A percentile compares a stretch with the other conserved stretches of the same genome.
Conservation (phyloP, 1,140 invertebrate species). For the Dendrolimus kikuchii region DNA sequence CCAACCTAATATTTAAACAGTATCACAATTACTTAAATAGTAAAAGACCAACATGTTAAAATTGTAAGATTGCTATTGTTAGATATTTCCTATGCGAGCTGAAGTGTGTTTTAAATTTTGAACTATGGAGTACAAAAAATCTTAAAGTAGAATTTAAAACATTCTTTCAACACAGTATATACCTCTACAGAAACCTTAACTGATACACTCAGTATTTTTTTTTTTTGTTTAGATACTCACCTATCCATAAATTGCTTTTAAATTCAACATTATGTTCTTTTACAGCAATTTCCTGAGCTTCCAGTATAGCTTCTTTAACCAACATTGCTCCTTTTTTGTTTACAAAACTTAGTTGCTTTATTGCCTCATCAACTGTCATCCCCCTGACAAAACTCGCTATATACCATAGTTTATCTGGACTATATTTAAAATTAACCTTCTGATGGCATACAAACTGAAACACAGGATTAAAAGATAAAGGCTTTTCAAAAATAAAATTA, state of each 20-base stretch:
- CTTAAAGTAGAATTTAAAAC: no score
- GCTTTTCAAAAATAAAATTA: no score
- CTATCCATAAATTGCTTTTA: constrained; percentile 96
- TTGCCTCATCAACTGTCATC: constrained; percentile 93
- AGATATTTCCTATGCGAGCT: no score
- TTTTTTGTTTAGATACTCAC: constrained; percentile 69
- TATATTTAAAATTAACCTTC: constrained; percentile 90
- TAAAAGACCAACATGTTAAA: no score
- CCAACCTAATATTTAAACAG: no score
- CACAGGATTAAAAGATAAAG: not conserved
- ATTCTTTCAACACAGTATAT: no score
- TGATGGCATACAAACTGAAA: constrained; percentile 90
- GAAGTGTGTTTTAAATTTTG: no score
- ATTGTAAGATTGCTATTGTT: no score
- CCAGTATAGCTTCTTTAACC: constrained; percentile 86
- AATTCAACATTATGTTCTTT: constrained; percentile 95
- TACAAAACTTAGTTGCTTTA: constrained; percentile 91
- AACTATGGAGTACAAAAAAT: no score
- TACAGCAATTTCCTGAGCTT: constrained; percentile 92
- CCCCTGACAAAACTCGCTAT: constrained; percentile 89
- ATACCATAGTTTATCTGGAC: constrained; percentile 94
- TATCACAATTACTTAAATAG: no score
- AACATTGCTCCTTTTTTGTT: constrained; percentile 86
- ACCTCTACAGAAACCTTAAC: no score
- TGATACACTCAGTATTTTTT: no score